Conservation (phyloP, 2,888 invertebrate species). For the Aporophyla nigra region DNA sequence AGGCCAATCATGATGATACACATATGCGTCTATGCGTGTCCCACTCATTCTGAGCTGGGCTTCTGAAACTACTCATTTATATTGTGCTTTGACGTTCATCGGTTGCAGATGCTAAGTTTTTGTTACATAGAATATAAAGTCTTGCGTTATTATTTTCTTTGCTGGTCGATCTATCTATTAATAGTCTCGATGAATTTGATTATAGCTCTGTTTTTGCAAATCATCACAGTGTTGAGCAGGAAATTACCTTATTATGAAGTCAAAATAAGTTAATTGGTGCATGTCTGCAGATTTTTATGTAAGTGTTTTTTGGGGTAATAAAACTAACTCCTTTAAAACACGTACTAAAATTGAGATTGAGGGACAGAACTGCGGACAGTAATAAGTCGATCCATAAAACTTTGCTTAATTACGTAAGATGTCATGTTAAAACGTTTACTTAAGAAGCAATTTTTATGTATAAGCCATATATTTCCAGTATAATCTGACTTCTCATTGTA, state of each 20-base stretch:
- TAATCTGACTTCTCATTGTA: no score
- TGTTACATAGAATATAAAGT: constrained; percentile 9
- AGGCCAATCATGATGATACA: no score
- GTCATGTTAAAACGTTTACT: no score
- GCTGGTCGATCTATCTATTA: constrained; percentile 44
- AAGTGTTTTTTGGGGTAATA: background rate
- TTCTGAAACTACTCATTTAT: constrained; percentile 9
- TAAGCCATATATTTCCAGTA: no score
- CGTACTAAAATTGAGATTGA: no score
- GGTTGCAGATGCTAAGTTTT: constrained; percentile 37
- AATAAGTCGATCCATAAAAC: no score
- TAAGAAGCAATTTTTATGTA: no score
- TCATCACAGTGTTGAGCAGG: background rate
- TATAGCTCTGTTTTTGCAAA: constrained; percentile 6
- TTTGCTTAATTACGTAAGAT: no score
- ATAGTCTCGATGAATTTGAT: constrained; percentile 31
- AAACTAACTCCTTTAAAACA: no score
- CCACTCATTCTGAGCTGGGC: background rate
- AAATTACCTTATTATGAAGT: background rate
- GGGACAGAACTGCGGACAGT: no score
- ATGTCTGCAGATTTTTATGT: background rate
- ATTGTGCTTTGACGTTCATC: constrained; percentile 2
- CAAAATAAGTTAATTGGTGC: constrained; percentile 27
- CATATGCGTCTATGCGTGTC: background rate
- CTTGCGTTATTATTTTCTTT: constrained; percentile 41